A percentile compares a stretch with the other conserved stretches of the same genome.
These are phyloP conservation scores for Salminus brasiliensis DNA, from an alignment of 2,113 vertebrate species.

Conservation along the genomic window DNA sequence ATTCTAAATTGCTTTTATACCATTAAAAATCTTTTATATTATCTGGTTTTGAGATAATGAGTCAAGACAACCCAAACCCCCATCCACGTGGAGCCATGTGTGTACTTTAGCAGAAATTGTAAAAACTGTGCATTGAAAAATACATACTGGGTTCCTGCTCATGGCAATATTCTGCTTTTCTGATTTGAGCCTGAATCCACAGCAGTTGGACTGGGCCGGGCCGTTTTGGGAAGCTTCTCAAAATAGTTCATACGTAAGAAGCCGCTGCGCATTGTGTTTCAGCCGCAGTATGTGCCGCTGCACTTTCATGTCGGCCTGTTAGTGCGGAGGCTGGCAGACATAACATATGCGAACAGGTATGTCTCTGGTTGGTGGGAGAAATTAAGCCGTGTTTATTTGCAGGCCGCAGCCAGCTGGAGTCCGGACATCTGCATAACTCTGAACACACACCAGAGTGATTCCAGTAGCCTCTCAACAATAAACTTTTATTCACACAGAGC, in stretches of 20 bases:
- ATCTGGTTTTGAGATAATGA: background rate
- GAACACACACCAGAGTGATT: conserved; percentile 26
- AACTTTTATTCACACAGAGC: conserved; percentile 40
- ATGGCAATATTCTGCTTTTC: background rate
- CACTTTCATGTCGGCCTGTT: conserved; percentile 9
- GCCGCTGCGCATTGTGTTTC: conserved; percentile 3
- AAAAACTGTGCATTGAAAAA: background rate
- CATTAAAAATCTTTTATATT: background rate
- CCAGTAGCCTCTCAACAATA: conserved; percentile 40
- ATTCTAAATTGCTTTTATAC: no score
- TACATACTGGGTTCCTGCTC: background rate
- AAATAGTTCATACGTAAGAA: background rate
- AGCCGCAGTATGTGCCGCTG: background rate
- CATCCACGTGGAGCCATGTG: background rate
- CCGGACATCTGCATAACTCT: conserved; percentile 35
- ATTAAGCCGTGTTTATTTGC: conserved; percentile 54
- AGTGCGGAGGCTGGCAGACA: conserved; percentile 14
- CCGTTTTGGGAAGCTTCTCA: background rate
- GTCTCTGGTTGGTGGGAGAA: conserved; percentile 35
- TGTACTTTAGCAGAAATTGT: background rate
- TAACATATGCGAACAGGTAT: conserved; percentile 33
- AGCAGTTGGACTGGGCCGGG: background rate
- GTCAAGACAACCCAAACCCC: background rate
- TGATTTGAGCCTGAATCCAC: background rate
- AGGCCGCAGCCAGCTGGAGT: conserved; percentile 24